Base-by-base conservation (phyloP, 2,888 invertebrate species). In the Subacronicta megacephala region DNA sequence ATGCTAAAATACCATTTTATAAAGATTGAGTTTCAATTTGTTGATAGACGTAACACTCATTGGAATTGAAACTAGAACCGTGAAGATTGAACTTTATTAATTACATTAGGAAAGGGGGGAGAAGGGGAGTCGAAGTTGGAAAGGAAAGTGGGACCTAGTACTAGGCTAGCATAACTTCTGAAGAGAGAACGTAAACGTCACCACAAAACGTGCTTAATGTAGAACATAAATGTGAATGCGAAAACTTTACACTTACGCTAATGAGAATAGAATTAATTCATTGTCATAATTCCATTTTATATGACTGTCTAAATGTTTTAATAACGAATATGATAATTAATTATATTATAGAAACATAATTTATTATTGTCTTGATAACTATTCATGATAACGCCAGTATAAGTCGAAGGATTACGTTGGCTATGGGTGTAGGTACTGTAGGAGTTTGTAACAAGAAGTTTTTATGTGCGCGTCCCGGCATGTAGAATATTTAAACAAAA, bases 31-130 rank as follows among this genome's bases (percentile, higher is more conserved):
- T 61, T 65, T 62, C 37, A 65, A 52, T 65, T 61, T 65, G 51
- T 52, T 62, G 47, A 56, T 56, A 56, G 55, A 20, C n/a, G n/a
- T n/a, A 56, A 52, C 51, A 42, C 41, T 65, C 47, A 56, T 65
- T 62, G 51, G 37, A 65, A 65, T 65, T 56, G 61, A 65, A 65
- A 65, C 66, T 62, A 47, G 61, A 65, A 51, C 51, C 47, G 17
- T 49, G 51, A 45, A 62, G 56, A 61, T 47, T 66, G 47, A 66
- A 62, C 65, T 65, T 66, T 65, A 66, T 66, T 66, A 66, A 65
- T 66, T 56, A 61, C 44, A 56, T 65, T 65, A 66, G 37, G 17
- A 20, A 56, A 44, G n/a, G n/a, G n/a, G n/a, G n/a, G n/a, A n/a
- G n/a, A n/a, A n/a, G n/a, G n/a, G n/a, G 37, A n/a, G 46, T 61